Base-by-base conservation (phyloP, 1,140 invertebrate species). In the Diploscapter pachys region DNA sequence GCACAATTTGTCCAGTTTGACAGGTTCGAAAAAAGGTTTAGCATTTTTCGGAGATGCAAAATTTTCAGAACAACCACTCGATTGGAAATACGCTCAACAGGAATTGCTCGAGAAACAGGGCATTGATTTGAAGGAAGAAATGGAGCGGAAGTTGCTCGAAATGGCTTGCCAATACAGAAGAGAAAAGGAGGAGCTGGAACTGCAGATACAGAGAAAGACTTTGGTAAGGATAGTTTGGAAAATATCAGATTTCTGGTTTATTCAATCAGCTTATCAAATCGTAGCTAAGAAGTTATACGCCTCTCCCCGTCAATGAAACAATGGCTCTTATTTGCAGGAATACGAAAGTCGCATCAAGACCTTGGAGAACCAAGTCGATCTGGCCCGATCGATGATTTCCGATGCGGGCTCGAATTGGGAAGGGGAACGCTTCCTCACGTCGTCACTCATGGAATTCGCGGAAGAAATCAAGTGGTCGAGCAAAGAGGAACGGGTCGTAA, bases 61-160 rank as follows among this genome's bases (percentile, higher is more conserved):
- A 5, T 88, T 89, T 79, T 90, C 88, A 81, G 88, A 88, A 5
- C 92, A 93, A 81, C 91, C 90, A 48, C 93, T 96, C 2, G 97
- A 99, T 87, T 99, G 97, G 97, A 94, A 96, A 85, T 99, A 93
- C 88, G 96, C 96, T 3, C 95, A 99, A 86, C 91, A 93, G 83
- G 97, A 99, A 86, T 88, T 99, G 65, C 87, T 98, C 61, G 96
- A 99, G 87, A 98, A 98, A 84, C 96, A 99, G 87, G 96, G 90
- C 53, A 95, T 99, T 76, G 96, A 99, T 89, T 88, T 99, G n/a
- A 96, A 97, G 86, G 92, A 90, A 11, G 96, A 99, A 88, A 99
- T 99, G 97, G 92, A 95, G 83, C 94, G 96, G 82, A 91, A 95
- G 79, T 86, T 98, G 51, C 86, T 95, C 59, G 91, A 92, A 31